Evolutionary conservation across 2,113 vertebrate species (phyloP).

Genomic region (Gnathonemus longibarbis): DNA sequence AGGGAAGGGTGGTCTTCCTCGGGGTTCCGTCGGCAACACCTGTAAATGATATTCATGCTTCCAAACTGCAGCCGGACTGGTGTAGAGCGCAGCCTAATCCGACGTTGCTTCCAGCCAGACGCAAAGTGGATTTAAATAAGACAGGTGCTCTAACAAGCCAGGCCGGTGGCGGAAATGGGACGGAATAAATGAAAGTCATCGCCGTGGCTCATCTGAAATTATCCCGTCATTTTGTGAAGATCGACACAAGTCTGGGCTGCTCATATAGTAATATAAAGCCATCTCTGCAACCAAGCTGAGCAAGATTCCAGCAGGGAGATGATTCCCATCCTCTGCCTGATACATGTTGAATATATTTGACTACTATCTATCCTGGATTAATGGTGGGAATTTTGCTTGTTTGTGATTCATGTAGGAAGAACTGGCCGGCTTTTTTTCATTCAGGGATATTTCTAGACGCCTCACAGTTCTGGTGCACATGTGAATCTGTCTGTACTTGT

Average conservation of each 20-base stretch:
- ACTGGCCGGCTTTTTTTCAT: background rate
- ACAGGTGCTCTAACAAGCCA: background rate
- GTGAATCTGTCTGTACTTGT: slow-evolving; percentile 3
- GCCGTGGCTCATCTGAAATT: background rate
- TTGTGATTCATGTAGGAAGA: background rate
- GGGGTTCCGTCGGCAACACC: background rate
- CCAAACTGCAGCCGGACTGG: background rate
- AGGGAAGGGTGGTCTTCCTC: background rate
- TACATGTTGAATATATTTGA: background rate
- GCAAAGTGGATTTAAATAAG: background rate
- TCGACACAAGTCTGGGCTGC: background rate
- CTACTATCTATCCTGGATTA: background rate
- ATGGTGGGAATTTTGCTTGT: background rate
- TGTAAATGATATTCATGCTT: background rate
- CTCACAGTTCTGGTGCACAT: background rate
- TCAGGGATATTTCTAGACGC: background rate
- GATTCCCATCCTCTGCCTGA: background rate
- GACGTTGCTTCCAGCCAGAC: background rate
- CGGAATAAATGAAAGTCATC: background rate
- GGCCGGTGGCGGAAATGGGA: background rate
- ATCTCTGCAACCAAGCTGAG: background rate
- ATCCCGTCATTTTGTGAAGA: background rate
- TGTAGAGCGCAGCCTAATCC: background rate
- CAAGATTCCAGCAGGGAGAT: background rate
- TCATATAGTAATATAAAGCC: background rate